A percentile compares a stretch with the other conserved stretches of the same genome.
phyloP scores from a whole-genome alignment of 2,888 invertebrate genomes.

The Philhelius pedissequus region DNA sequence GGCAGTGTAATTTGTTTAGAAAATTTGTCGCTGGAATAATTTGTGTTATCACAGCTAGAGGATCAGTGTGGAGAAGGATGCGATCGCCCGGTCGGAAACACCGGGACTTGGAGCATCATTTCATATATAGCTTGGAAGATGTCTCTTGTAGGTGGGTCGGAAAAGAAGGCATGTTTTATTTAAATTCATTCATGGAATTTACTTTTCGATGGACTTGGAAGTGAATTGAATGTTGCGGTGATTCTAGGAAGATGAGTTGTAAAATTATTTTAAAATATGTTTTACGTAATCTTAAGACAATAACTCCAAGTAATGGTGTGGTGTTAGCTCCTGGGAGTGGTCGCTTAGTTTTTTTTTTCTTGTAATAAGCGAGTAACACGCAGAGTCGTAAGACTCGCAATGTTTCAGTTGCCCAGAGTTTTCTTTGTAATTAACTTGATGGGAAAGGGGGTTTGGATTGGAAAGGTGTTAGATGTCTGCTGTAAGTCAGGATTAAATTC shows the following conservation, averaged over 20 bases:
- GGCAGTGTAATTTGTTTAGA: slow-evolving; percentile 64
- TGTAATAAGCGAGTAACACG: too few relatives aligned
- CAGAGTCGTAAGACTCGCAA: too few relatives aligned
- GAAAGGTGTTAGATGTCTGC: too few relatives aligned
- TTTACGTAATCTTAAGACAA: neutral
- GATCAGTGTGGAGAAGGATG: slow-evolving; percentile 55
- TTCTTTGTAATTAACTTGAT: too few relatives aligned
- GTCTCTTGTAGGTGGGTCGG: slow-evolving; percentile 63
- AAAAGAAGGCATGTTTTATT: slow-evolving; percentile 63
- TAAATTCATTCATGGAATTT: slow-evolving; percentile 65
- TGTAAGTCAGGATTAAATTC: too few relatives aligned
- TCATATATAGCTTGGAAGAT: neutral
- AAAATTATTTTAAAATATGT: slow-evolving; percentile 12
- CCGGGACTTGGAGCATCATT: neutral
- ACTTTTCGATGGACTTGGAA: neutral
- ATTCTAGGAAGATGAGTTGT: slow-evolving; percentile 56
- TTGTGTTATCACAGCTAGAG: slow-evolving; percentile 65
- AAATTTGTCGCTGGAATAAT: slow-evolving; percentile 67
- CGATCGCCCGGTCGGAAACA: slow-evolving; percentile 20
- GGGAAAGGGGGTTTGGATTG: too few relatives aligned
- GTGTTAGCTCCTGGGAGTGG: neutral
- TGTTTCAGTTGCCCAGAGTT: too few relatives aligned
- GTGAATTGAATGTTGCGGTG: neutral
- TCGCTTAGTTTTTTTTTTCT: too few relatives aligned
- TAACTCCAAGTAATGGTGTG: slow-evolving; percentile 17